Base-by-base conservation (phyloP, 2,888 invertebrate species). In the Micropterix aruncella region DNA sequence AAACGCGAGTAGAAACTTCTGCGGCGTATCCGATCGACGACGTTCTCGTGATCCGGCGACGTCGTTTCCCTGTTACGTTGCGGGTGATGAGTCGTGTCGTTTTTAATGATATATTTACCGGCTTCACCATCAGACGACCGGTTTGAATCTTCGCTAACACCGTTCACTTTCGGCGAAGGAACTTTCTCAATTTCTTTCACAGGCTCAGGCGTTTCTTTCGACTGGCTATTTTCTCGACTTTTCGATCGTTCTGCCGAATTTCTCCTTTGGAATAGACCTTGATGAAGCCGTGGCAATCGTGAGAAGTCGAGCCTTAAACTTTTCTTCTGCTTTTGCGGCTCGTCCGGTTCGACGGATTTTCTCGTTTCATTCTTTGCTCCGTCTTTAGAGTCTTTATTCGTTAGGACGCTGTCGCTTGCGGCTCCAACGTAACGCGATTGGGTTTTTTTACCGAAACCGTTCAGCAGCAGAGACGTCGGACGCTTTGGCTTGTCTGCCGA, bases 1-100 rank as follows among this genome's bases (percentile, higher is more conserved):
- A 92, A 92, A 52, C 91, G 73, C 12, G 85, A 80, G 58, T 90
- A 92, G 64, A 89, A 92, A 60, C 91, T 91, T 60, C 90, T 89
- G 19, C 92, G 74, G 52, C 87, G 74, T 54, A 92, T 92, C 54
- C 92, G 74, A 56, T 92, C 92, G 43, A 82, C 81, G 38, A 92
- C 80, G 47, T 87, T 88, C 56, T 87, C 87, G 49, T 63, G 64
- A 48, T 79, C 71, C 9, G 70, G 69, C 9, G 67, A 62, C 19
- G 61, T 61, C 17, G 67, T 58, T 57, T 63, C 75, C 57, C 50
- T 73, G 60, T 55, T 72, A 55, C 61, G 70, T 50, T 54, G 62
- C 54, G 56, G 67, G 52, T 53, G 63, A 55, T 51, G 65, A 56
- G 53, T 48, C 68, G 57, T 18, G 70, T 68, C 46, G 64, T 61